Conservation (phyloP, 2,797 vertebrate species). For the Acanthis flammea region DNA sequence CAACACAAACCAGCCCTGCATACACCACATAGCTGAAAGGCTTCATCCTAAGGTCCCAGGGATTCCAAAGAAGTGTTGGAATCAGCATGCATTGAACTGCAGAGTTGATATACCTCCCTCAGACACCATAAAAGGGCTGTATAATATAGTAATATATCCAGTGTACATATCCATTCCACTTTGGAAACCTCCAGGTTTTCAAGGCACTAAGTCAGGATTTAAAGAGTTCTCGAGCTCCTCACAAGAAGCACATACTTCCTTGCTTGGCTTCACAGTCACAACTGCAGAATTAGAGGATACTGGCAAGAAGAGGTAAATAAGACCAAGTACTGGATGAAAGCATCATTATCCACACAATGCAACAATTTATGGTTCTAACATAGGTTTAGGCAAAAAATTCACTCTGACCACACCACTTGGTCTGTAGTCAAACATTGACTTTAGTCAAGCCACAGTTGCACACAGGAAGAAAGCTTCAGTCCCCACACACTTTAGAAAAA, state of each 20-base stretch:
- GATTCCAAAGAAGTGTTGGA: background rate
- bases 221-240: background rate
- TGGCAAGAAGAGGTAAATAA: background rate
- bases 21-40: accelerated
- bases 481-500: background rate
- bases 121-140: background rate
- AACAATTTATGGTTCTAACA: background rate
- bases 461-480: background rate
- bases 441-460: background rate
- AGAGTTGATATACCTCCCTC: background rate
- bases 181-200: background rate
- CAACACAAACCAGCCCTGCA: accelerated
- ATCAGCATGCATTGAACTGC: background rate
- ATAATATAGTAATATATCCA: background rate
- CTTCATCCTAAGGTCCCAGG: background rate
- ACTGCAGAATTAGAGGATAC: background rate
- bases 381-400: background rate
- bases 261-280: background rate
- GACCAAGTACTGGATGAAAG: background rate
- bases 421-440: background rate
- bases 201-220: background rate
- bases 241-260: background rate
- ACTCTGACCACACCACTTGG: background rate
- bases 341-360: background rate
- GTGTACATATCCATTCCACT: background rate